A percentile compares a stretch with the other conserved stretches of the same genome.
Evolutionary conservation across 2,888 invertebrate species (phyloP).

Genomic region (Cheilosia urbana): DNA sequence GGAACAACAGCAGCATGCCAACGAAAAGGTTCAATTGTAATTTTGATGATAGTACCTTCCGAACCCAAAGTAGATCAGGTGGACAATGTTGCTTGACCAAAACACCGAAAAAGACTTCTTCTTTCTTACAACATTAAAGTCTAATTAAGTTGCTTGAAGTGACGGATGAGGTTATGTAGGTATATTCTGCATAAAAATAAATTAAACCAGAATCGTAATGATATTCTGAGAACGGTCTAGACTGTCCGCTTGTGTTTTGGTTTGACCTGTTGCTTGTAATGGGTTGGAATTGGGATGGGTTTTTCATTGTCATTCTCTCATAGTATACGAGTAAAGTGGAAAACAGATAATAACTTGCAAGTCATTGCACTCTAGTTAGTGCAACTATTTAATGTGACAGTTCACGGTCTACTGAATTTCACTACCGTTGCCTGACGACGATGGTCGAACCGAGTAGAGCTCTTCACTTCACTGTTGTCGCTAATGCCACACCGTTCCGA

Average conservation of each 20-base stretch:
- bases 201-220: constrained; percentile 46
- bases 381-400: constrained; percentile 47
- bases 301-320: not conserved
- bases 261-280: constrained; percentile 4
- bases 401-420: constrained; percentile 63
- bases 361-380: constrained; percentile 64
- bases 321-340: not conserved
- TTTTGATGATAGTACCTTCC: not conserved
- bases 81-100: constrained; percentile 20
- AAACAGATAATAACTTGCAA: constrained; percentile 20
- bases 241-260: constrained; percentile 16
- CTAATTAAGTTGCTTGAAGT: constrained; percentile 2
- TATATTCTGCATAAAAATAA: constrained; percentile 8
- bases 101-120: constrained; percentile 2
- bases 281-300: constrained; percentile 15
- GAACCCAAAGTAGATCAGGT: constrained; percentile 16
- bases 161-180: constrained; percentile 13
- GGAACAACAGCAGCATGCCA: constrained; percentile 4
- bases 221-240: constrained; percentile 41
- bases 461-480: constrained; percentile 20
- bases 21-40: no score
- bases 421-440: constrained; percentile 16
- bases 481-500: constrained; percentile 44
- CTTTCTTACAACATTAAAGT: not conserved
- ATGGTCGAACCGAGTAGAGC: not conserved